Percentiles rank a stretch among this genome's conserved stretches.
These are phyloP conservation scores for Epizoanthus rinbou DNA, from an alignment of 92 coral and sea anemone genomes.

Conservation along the genomic window DNA sequence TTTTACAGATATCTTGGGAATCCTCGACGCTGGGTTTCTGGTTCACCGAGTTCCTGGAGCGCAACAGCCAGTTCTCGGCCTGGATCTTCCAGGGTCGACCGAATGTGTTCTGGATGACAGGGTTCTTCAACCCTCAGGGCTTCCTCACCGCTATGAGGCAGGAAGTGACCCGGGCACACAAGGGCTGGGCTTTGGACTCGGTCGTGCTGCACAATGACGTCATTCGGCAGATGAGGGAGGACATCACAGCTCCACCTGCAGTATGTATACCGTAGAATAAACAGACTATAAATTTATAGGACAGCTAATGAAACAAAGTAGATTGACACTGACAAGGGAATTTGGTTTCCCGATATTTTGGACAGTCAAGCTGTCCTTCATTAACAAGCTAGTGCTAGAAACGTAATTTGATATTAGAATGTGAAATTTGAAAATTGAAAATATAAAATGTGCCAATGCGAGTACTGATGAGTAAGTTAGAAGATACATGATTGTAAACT, in stretches of 20 bases:
- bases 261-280: slow-evolving; percentile 28
- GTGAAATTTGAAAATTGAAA: too few relatives aligned
- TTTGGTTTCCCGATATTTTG: too few relatives aligned
- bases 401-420: too few relatives aligned
- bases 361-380: too few relatives aligned
- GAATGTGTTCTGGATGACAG: slow-evolving; percentile 91
- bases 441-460: too few relatives aligned
- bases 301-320: too few relatives aligned
- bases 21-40: slow-evolving; percentile 91
- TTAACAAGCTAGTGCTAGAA: too few relatives aligned
- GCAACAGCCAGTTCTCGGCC: slow-evolving; percentile 78
- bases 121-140: slow-evolving; percentile 90
- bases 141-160: slow-evolving; percentile 93
- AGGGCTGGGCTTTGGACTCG: slow-evolving; percentile 94
- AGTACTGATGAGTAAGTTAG: too few relatives aligned
- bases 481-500: too few relatives aligned
- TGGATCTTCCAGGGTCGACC: slow-evolving; percentile 92
- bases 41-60: slow-evolving; percentile 86
- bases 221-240: slow-evolving; percentile 88
- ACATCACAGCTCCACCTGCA: slow-evolving; percentile 79
- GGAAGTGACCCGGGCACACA: slow-evolving; percentile 90
- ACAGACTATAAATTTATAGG: too few relatives aligned
- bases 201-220: slow-evolving; percentile 91
- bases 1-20: slow-evolving; percentile 85
- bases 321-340: too few relatives aligned